phyloP scores from a whole-genome alignment of 2,797 vertebrate genomes.

The Oreortyx pictus region DNA sequence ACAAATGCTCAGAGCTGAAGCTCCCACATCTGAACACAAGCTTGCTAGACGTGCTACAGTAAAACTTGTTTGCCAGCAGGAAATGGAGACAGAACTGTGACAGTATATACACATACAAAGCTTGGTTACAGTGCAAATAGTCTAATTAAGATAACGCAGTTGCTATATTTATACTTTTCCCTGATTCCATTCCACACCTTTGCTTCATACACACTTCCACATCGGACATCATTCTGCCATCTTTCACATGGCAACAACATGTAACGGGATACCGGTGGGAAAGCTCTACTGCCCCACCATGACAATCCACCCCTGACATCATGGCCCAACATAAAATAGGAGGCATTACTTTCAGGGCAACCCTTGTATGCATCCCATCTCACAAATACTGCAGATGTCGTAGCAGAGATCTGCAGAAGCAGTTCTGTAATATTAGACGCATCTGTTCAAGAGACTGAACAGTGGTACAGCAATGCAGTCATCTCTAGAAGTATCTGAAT shows the following conservation, averaged over 20 bases:
- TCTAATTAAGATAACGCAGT: not conserved
- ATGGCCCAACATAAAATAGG: too few relatives aligned
- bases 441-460: constrained; percentile 15
- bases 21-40: not conserved
- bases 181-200: too few relatives aligned
- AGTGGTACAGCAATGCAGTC: not conserved
- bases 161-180: not conserved
- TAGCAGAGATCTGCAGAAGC: not conserved
- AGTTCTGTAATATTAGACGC: not conserved
- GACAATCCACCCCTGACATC: too few relatives aligned
- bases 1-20: not conserved
- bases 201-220: too few relatives aligned
- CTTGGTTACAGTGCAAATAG: not conserved
- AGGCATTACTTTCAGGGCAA: too few relatives aligned
- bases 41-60: not conserved
- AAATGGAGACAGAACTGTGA: not conserved
- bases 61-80: not conserved
- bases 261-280: too few relatives aligned
- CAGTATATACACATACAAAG: not conserved
- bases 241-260: too few relatives aligned
- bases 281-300: too few relatives aligned
- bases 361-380: not conserved
- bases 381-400: not conserved
- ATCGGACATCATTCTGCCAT: too few relatives aligned
- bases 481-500: not conserved